phyloP scores from a whole-genome alignment of 2,113 vertebrate genomes.

The Psilopogon haemacephalus region DNA sequence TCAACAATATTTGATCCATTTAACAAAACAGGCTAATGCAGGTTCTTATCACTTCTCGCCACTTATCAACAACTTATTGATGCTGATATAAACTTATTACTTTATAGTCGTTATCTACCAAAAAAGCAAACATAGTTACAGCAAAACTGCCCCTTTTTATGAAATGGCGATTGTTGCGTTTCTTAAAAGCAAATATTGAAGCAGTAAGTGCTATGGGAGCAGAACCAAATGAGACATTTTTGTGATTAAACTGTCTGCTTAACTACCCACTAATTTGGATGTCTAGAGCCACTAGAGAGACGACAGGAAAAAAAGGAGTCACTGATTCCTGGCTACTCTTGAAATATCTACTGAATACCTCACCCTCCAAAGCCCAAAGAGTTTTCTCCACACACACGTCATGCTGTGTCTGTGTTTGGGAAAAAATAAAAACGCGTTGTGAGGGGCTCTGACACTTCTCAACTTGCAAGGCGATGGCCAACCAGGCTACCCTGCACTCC shows the following conservation, averaged over 20 bases:
- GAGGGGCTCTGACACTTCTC: background rate
- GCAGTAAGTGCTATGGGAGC: background rate
- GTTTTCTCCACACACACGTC: background rate
- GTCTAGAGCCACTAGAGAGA: background rate
- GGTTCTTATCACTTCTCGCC: background rate
- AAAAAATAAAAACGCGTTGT: rapidly evolving
- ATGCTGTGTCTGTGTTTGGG: background rate
- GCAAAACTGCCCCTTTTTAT: background rate
- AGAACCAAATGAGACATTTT: background rate
- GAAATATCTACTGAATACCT: background rate
- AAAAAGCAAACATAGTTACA: background rate
- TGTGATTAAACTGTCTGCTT: background rate
- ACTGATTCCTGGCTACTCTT: background rate
- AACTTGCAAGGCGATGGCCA: background rate
- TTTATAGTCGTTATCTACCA: background rate
- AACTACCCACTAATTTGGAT: slow-evolving; percentile 15
- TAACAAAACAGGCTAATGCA: background rate
- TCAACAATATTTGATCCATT: background rate
- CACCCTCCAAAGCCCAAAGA: background rate
- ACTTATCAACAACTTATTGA: background rate
- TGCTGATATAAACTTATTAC: background rate
- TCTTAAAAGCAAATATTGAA: background rate
- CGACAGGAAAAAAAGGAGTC: background rate
- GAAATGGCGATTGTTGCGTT: background rate
- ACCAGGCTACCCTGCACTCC: background rate